These are phyloP conservation scores for Calypte anna DNA, from an alignment of 2,113 vertebrate species.

Conservation along the genomic window DNA sequence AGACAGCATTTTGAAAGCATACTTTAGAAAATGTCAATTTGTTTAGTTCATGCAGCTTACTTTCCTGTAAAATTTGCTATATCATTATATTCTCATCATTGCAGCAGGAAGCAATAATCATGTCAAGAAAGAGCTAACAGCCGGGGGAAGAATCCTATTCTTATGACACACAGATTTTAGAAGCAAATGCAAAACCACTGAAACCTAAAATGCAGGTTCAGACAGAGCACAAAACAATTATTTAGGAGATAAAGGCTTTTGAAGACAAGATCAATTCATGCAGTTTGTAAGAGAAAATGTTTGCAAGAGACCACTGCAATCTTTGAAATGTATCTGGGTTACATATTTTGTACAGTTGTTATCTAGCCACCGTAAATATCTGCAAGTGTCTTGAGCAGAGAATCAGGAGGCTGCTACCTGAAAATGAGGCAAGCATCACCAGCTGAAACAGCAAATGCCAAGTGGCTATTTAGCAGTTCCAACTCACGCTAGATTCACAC, in stretches of 20 bases:
- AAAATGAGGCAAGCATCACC: not conserved
- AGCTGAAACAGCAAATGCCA: conserved; percentile 51
- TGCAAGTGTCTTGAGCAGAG: not conserved
- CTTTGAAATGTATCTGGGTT: not conserved
- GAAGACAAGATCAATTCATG: not conserved
- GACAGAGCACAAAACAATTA: not conserved
- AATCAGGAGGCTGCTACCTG: not conserved
- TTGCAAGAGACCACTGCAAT: not conserved
- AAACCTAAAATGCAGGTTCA: conserved; percentile 20
- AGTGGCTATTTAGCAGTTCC: conserved; percentile 13
- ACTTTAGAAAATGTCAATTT: not conserved
- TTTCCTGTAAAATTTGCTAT: not conserved
- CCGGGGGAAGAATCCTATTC: not conserved
- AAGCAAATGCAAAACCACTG: not conserved
- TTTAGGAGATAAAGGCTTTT: not conserved
- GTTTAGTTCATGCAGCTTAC: not conserved
- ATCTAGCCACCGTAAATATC: not conserved
- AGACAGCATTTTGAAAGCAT: not conserved
- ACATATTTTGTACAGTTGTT: not conserved
- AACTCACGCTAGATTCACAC: not conserved
- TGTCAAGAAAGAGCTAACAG: conserved; percentile 6
- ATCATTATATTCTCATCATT: not conserved
- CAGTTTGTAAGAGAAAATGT: not conserved
- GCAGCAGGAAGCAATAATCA: conserved; percentile 24
- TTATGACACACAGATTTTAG: not conserved